Conservation (phyloP, 2,113 vertebrate genomes). For the Pseudorasbora parva region DNA sequence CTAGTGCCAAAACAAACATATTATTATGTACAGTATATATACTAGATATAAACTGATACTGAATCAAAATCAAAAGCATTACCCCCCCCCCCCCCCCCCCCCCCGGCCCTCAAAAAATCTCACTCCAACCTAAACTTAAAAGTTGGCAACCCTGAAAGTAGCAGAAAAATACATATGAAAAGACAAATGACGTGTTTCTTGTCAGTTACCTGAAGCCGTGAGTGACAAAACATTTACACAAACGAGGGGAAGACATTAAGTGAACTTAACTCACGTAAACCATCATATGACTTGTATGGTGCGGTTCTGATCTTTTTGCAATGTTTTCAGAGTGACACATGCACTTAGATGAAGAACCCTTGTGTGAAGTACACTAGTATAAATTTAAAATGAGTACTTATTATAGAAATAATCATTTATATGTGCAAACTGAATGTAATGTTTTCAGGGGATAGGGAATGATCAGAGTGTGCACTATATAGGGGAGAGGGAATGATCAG, state of each 20-base stretch:
- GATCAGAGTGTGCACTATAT: too few species aligned
- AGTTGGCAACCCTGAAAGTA: too few species aligned
- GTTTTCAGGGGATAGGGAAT: not conserved
- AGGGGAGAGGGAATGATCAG: too few species aligned
- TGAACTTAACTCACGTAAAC: not conserved
- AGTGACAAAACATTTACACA: not conserved
- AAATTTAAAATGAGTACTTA: not conserved
- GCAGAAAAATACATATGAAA: not conserved
- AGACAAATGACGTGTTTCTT: not conserved
- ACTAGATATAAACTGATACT: too few species aligned
- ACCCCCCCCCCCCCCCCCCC: too few species aligned
- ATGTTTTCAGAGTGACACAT: not conserved
- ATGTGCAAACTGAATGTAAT: not conserved
- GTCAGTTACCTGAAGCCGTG: not conserved
- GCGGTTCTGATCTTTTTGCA: not conserved
- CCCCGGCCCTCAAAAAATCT: too few species aligned
- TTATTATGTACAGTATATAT: too few species aligned
- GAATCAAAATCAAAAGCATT: too few species aligned
- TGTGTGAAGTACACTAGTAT: not conserved
- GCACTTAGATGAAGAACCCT: not conserved
- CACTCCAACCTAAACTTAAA: too few species aligned
- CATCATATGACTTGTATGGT: not conserved
- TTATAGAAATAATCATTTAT: not conserved
- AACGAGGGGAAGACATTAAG: not conserved
- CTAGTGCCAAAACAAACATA: too few species aligned